Evolutionary conservation across 2,113 vertebrate genomes (phyloP), one percentile per base, ranked within the genome.

Genomic region (Urocolius indicus): DNA sequence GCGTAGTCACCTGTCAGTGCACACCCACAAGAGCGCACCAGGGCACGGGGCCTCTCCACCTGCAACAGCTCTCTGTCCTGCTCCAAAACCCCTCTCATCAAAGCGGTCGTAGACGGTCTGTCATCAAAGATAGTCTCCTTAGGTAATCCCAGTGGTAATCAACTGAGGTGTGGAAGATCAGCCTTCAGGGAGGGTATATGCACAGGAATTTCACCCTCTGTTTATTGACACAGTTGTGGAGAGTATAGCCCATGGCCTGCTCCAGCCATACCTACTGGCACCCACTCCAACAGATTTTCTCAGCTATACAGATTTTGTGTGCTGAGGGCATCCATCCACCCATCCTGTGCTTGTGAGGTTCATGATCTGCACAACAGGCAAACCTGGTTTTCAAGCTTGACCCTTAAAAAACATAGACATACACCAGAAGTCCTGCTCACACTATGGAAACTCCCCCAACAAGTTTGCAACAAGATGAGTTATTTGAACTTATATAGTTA

Each of bases 151-250:
- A 38, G 41, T 3, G 32, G 38, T 45, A 20, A 10, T 8, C 4
- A 2, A 10, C 4, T 2, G 4, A 76, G 16, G 7, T 11, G 27
- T 6, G 11, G 45, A 74, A 22, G 3, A 75, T 24, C 26, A 75
- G 43, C 66, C 46, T 32, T 38, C 3, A 5, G 13, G 13, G 11
- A 55, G 7, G 10, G 4, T 16, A 10, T 1, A 2, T 0, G 3
- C 49, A 51, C 62, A 23, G 2, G 18, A 38, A 57, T 19, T 49
- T 34, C 68, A 45, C 30, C 5, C 8, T 61, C 11, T 12, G 8
- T 43, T 21, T 34, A 23, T 10, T 13, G 6, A 22, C 13, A 11
- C 0, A 0, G 52, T 7, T 38, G 11, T 13, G 22, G 10, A 43
- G 34, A 15, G n/a, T n/a, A 54, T 16, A 19, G 15, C 16, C 59